These are phyloP conservation scores for Drosophila antonietae DNA, from an alignment of 2,888 invertebrate genomes.

Conservation along the genomic window DNA sequence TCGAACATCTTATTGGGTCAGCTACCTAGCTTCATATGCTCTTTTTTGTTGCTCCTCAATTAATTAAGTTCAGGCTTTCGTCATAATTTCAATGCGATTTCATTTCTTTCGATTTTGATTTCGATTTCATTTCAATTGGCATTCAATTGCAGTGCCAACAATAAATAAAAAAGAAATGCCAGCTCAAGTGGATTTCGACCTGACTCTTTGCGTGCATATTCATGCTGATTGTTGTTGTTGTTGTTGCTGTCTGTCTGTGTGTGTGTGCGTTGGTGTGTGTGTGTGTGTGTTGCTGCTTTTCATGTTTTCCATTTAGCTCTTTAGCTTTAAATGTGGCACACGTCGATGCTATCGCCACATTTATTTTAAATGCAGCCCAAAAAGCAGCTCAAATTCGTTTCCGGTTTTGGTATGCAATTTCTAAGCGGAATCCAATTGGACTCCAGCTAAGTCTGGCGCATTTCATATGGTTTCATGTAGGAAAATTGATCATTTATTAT, in stretches of 20 bases:
- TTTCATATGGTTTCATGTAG: conserved; percentile 21
- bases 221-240: conserved; percentile 30
- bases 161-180: conserved; percentile 60
- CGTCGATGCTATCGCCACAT: conserved; percentile 70
- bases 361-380: conserved; percentile 50
- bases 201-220: conserved; percentile 42
- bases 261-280: conserved; percentile 14
- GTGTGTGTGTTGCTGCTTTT: conserved; percentile 40
- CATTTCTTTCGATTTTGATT: conserved; percentile 52
- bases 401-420: conserved; percentile 69
- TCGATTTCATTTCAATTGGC: conserved; percentile 65
- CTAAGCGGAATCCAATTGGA: conserved; percentile 40
- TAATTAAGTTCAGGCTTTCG: conserved; percentile 27
- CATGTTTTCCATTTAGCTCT: conserved; percentile 65
- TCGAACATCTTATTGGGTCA: conserved; percentile 36
- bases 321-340: conserved; percentile 74
- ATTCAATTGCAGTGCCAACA: conserved; percentile 71
- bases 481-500: conserved; percentile 2
- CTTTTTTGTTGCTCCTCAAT: conserved; percentile 10
- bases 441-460: conserved; percentile 14
- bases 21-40: conserved; percentile 20
- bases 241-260: not conserved
- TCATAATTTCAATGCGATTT: conserved; percentile 48
- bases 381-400: conserved; percentile 64
- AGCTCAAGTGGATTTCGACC: conserved; percentile 49